These are phyloP conservation scores for Heliconius charithonia DNA, from an alignment of 2,888 invertebrate genomes.

Conservation along the genomic window DNA sequence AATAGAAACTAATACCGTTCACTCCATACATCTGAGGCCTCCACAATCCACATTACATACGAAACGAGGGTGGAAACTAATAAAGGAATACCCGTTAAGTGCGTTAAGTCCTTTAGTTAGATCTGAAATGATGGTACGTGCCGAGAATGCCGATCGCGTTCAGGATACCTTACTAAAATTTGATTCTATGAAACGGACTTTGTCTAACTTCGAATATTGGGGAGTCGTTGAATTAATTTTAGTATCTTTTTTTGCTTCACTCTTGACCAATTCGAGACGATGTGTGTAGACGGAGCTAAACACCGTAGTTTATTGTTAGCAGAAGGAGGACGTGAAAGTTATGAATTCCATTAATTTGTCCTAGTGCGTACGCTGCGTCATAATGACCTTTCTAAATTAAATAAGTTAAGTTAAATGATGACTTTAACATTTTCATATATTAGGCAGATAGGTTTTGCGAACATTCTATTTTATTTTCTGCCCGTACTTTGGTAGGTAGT, in stretches of 20 bases:
- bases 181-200: slow-evolving; percentile 45
- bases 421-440: not conserved
- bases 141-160: slow-evolving; percentile 47
- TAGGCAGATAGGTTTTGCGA: not conserved
- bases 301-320: not conserved
- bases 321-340: not conserved
- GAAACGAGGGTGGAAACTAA: slow-evolving; percentile 41
- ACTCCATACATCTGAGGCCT: slow-evolving; percentile 37
- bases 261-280: not conserved
- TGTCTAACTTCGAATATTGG: slow-evolving; percentile 30
- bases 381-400: not conserved
- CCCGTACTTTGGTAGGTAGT: not conserved
- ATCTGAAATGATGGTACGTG: slow-evolving; percentile 47
- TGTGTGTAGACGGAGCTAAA: not conserved
- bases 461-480: too few species aligned
- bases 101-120: slow-evolving; percentile 46
- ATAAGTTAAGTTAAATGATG: not conserved
- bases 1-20: slow-evolving; percentile 34
- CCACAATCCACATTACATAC: slow-evolving; percentile 19
- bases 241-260: not conserved
- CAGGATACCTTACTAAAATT: slow-evolving; percentile 49
- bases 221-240: not conserved
- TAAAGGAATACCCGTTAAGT: slow-evolving; percentile 45
- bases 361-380: not conserved
- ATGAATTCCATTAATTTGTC: not conserved